These are phyloP conservation scores for Octonoba sinensis DNA, from an alignment of 2,888 invertebrate species.

Conservation along the genomic window DNA sequence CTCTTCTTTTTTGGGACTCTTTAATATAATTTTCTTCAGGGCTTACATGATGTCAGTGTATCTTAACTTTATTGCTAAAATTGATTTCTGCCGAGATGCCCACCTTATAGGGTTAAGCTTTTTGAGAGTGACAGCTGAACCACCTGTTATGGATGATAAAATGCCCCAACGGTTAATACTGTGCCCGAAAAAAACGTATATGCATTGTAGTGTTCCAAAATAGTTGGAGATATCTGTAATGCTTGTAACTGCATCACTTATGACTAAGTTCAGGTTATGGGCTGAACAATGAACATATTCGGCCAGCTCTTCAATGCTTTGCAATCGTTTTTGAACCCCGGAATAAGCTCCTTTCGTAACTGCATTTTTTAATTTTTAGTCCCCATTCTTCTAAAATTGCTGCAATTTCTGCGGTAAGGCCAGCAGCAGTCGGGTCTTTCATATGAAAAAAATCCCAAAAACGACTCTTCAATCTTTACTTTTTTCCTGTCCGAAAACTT, in stretches of 20 bases:
- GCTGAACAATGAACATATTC: neutral
- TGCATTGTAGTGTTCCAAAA: no score
- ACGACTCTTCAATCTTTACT: neutral
- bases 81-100: neutral
- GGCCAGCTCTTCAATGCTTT: neutral
- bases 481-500: neutral
- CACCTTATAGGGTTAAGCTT: no score
- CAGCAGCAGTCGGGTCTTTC: neutral
- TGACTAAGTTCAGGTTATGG: neutral
- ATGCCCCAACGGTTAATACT: no score
- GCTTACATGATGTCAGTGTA: no score
- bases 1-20: no score
- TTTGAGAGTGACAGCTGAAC: neutral
- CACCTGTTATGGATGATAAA: neutral
- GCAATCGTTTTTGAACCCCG: neutral
- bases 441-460: neutral
- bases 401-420: neutral
- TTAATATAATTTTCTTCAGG: no score
- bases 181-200: no score
- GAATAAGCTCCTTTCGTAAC: no score
- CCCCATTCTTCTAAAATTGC: no score
- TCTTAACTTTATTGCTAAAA: neutral
- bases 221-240: no score
- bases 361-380: no score
- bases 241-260: no score